These are phyloP conservation scores for Leptosomus discolor DNA, from an alignment of 2,113 vertebrate genomes.

Conservation along the genomic window DNA sequence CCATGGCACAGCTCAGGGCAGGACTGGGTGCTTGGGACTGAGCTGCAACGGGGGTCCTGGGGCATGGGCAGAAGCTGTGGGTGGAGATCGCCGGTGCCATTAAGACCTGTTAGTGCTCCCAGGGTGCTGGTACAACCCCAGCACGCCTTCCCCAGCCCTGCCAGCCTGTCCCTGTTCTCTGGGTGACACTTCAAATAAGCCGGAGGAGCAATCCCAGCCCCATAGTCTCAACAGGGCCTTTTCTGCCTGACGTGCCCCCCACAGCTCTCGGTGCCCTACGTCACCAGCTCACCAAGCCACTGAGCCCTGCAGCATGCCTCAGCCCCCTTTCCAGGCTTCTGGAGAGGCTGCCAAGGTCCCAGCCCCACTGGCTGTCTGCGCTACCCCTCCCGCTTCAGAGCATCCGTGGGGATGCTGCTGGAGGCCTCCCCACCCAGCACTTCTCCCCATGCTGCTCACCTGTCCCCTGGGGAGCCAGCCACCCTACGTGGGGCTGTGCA, in stretches of 20 bases:
- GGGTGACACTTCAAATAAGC: background rate
- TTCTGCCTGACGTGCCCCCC: background rate
- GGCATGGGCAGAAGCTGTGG: background rate
- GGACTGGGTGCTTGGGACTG: background rate
- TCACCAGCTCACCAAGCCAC: background rate
- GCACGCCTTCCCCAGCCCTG: background rate
- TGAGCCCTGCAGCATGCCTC: background rate
- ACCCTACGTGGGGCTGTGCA: background rate
- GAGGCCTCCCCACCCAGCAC: background rate
- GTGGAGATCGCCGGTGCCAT: background rate
- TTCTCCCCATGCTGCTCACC: background rate
- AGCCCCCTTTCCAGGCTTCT: background rate
- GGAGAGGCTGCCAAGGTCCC: background rate
- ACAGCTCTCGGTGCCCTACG: accelerated
- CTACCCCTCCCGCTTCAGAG: background rate
- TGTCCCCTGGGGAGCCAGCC: background rate
- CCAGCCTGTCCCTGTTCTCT: background rate
- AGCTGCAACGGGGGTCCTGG: background rate
- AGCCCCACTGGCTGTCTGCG: accelerated
- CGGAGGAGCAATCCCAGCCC: background rate
- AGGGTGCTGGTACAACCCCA: background rate
- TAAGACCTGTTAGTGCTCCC: background rate
- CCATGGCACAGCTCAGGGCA: accelerated
- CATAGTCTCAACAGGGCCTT: background rate
- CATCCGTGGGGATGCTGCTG: accelerated